Percentiles rank a stretch among this genome's conserved stretches.
Evolutionary conservation across 23 tunicate genomes (phyloP).

Genomic region (Ciona savignyi): DNA sequence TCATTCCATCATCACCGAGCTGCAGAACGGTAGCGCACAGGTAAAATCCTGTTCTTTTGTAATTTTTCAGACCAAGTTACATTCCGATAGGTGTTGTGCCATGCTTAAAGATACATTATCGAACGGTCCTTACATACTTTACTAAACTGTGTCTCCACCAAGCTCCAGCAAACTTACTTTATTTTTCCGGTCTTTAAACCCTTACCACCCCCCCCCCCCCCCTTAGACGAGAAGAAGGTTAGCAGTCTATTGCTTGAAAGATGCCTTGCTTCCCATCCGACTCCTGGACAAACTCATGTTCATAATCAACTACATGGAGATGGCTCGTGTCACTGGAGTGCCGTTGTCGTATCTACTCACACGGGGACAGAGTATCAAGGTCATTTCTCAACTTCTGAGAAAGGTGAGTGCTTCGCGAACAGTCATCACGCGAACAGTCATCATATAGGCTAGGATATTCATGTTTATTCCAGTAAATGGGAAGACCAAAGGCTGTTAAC

Average conservation of each 20-base stretch:
- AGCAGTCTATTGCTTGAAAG: slow-evolving; percentile 97
- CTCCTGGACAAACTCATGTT: slow-evolving; percentile 94
- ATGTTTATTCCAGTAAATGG: background rate
- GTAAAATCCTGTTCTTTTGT: too few relatives aligned
- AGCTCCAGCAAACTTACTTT: background rate
- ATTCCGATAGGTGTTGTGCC: background rate
- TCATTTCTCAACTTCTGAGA: slow-evolving; percentile 78
- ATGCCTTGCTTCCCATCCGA: slow-evolving; percentile 88
- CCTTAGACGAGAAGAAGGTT: slow-evolving; percentile 75
- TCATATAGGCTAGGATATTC: too few relatives aligned
- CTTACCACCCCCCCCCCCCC: too few relatives aligned
- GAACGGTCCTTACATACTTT: background rate
- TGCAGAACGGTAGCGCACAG: slow-evolving; percentile 81
- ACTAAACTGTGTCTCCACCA: too few relatives aligned
- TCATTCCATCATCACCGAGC: slow-evolving; percentile 92
- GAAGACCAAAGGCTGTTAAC: too few relatives aligned
- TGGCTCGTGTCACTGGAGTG: slow-evolving; percentile 98
- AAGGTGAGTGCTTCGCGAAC: slow-evolving; percentile 23
- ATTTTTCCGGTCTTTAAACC: background rate
- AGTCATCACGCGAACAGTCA: too few relatives aligned
- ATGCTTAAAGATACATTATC: background rate
- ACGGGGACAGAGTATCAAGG: slow-evolving; percentile 95
- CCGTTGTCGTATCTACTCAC: slow-evolving; percentile 89
- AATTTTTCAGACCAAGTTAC: background rate
- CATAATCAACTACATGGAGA: slow-evolving; percentile 93